These are phyloP conservation scores for Morphnarchus princeps DNA, from an alignment of 2,113 vertebrate species.

Conservation along the genomic window DNA sequence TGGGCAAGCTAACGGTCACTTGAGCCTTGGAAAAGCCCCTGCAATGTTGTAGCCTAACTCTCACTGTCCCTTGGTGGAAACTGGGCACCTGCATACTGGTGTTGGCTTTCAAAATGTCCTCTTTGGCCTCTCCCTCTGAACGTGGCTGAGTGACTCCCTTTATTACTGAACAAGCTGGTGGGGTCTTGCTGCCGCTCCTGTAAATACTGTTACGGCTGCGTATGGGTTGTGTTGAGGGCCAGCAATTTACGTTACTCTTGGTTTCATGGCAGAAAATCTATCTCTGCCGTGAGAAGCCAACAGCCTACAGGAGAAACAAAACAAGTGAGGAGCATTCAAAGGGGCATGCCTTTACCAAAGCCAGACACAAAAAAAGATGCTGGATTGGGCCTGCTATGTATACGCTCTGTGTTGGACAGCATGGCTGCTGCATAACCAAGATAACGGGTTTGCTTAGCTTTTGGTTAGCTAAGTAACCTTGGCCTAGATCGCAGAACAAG, in stretches of 20 bases:
- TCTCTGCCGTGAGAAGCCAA: neutral
- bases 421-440: neutral
- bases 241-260: neutral
- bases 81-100: neutral
- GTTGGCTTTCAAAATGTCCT: neutral
- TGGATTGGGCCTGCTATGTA: neutral
- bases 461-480: neutral
- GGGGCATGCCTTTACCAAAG: neutral
- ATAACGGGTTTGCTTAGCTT: neutral
- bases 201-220: neutral
- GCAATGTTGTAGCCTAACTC: neutral
- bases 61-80: neutral
- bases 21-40: neutral
- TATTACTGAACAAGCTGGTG: neutral
- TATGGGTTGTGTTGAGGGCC: neutral
- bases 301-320: neutral
- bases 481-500: neutral
- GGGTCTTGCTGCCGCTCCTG: neutral
- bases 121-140: neutral
- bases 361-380: neutral
- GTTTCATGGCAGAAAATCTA: neutral
- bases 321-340: neutral
- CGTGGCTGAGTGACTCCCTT: neutral
- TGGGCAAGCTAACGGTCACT: neutral
- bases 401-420: rapidly evolving